phyloP scores from a whole-genome alignment of 2,888 invertebrate species.

The Deilephila elpenor region DNA sequence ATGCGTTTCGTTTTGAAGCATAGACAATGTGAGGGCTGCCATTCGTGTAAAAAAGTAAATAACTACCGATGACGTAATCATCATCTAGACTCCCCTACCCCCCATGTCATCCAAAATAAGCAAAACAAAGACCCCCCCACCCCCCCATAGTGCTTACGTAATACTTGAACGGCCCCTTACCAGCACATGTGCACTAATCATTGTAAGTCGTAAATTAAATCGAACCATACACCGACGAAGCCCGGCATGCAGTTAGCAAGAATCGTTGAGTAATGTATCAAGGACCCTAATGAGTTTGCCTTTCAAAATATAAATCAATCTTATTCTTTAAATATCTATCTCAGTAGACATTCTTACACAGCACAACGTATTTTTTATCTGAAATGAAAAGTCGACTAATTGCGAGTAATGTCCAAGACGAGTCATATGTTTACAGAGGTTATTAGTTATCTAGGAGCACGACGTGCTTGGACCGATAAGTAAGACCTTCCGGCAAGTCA shows the following conservation, averaged over 20 bases:
- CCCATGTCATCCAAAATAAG: no score
- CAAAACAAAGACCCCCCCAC: no score
- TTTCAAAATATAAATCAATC: constrained; percentile 4
- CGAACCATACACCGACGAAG: background rate
- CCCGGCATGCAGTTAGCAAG: background rate
- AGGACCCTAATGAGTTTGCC: constrained; percentile 8
- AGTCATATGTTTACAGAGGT: constrained; percentile 26
- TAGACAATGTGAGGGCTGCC: no score
- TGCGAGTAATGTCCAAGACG: constrained; percentile 27
- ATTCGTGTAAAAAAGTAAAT: no score
- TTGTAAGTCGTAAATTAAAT: background rate
- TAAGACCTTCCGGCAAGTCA: constrained; percentile 49
- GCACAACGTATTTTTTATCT: constrained; percentile 4
- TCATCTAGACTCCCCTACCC: no score
- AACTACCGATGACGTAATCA: no score
- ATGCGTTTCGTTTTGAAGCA: no score
- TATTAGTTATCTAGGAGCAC: constrained; percentile 43
- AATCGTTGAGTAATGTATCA: constrained; percentile 6
- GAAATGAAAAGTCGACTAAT: constrained; percentile 27
- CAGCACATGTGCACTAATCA: background rate
- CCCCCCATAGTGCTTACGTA: no score
- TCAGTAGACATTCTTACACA: background rate
- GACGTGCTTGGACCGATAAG: constrained; percentile 50
- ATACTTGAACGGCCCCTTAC: no score
- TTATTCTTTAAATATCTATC: background rate